phyloP scores from a whole-genome alignment of 2,113 vertebrate species.

The Psilopogon haemacephalus region DNA sequence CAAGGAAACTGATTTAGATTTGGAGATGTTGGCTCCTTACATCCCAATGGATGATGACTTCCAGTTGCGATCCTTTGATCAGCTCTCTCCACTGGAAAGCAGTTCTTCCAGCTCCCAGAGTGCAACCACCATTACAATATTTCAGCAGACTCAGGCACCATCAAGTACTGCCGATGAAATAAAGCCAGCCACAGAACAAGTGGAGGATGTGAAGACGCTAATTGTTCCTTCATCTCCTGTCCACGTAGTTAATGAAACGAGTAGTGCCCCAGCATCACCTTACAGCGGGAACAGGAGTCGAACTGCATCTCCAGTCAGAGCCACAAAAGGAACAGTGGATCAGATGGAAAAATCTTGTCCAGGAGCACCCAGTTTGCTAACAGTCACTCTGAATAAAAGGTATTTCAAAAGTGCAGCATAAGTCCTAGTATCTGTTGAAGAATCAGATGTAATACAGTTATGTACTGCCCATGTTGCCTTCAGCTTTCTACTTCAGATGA shows the following conservation, averaged over 20 bases:
- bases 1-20: constrained; percentile 86
- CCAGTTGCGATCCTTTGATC: constrained; percentile 88
- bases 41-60: constrained; percentile 99
- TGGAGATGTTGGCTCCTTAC: constrained; percentile 98
- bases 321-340: constrained; percentile 67
- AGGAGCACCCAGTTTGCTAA: constrained; percentile 70
- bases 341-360: constrained; percentile 73
- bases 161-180: constrained; percentile 55
- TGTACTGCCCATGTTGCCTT: neutral
- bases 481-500: neutral
- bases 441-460: neutral
- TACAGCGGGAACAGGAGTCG: constrained; percentile 71
- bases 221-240: constrained; percentile 75
- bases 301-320: constrained; percentile 80
- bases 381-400: constrained; percentile 80
- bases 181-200: constrained; percentile 49
- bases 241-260: constrained; percentile 63
- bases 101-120: constrained; percentile 68
- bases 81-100: constrained; percentile 80
- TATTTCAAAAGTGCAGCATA: constrained; percentile 54
- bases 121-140: constrained; percentile 36
- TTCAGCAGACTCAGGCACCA: constrained; percentile 57
- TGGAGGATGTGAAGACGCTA: constrained; percentile 63
- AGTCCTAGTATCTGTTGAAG: neutral
- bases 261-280: constrained; percentile 74